A percentile compares a stretch with the other conserved stretches of the same genome.
Evolutionary conservation across 2,888 invertebrate species (phyloP).

Genomic region (Tetragonisca angustula): DNA sequence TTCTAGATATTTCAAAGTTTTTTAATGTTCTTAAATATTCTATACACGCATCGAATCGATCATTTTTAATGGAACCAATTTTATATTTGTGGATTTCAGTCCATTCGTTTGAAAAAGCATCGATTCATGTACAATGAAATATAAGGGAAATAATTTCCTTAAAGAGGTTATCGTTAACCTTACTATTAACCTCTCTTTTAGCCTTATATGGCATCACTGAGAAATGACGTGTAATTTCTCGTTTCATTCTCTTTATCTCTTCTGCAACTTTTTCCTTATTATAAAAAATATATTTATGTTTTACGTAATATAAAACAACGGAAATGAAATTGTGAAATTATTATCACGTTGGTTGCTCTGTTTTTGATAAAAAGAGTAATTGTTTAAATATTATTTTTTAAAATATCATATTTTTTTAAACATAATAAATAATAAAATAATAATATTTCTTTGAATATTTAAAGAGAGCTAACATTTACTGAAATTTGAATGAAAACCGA

Average conservation of each 20-base stretch:
- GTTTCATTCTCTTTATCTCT: not conserved
- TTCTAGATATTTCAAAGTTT: not conserved
- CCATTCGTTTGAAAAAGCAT: not conserved
- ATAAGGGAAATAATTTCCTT: not conserved
- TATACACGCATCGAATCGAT: not conserved
- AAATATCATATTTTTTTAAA: not conserved
- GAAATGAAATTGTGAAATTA: not conserved
- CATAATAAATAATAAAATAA: not conserved
- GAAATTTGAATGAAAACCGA: conserved; percentile 15
- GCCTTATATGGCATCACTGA: not conserved
- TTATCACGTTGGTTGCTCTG: not conserved
- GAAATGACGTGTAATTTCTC: not conserved
- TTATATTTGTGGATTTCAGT: not conserved
- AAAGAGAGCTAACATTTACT: not conserved
- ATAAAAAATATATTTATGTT: not conserved
- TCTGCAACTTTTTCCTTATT: not conserved
- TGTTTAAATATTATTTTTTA: not conserved
- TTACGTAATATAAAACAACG: not conserved
- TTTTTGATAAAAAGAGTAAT: not conserved
- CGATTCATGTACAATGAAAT: not conserved
- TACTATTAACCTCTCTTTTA: not conserved
- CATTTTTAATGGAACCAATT: not conserved
- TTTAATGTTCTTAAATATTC: not conserved
- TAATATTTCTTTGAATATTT: not conserved
- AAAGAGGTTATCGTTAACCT: conserved; percentile 22